phyloP scores from a whole-genome alignment of 1,140 invertebrate genomes.

The Sarcophaga bullata region DNA sequence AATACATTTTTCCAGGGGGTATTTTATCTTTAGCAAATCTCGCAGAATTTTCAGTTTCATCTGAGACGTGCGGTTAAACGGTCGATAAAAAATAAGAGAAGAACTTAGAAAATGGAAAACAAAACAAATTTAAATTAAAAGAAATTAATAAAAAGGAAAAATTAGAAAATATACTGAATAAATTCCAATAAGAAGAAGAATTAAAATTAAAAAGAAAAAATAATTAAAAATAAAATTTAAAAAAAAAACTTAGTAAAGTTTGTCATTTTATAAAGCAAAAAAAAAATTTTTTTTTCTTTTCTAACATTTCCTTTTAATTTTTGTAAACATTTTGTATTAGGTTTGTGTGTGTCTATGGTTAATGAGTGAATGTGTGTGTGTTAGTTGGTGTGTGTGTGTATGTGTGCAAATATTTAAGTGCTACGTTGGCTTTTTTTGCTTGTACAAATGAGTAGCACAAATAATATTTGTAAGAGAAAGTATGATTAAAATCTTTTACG shows the following conservation, averaged over 20 bases:
- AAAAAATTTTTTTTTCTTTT: not conserved
- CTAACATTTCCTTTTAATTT: not conserved
- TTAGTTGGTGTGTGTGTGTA: not conserved
- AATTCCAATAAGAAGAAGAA: not conserved
- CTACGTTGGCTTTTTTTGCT: not conserved
- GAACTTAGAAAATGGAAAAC: constrained; percentile 9
- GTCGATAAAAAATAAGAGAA: constrained; percentile 51
- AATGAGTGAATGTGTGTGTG: not conserved
- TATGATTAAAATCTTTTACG: not conserved
- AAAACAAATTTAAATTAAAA: not conserved
- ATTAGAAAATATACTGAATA: not conserved
- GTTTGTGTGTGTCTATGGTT: not conserved
- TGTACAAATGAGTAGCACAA: not conserved
- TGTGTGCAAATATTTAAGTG: not conserved
- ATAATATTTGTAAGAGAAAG: not conserved
- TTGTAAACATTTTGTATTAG: not conserved
- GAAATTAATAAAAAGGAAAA: not conserved
- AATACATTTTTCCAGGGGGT: constrained; percentile 55
- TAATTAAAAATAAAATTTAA: not conserved
- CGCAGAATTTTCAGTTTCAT: constrained; percentile 61
- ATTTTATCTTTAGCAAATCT: constrained; percentile 63
- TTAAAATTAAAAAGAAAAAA: not conserved
- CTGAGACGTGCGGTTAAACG: constrained; percentile 63
- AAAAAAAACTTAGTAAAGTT: not conserved
- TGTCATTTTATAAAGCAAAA: not conserved